These are phyloP conservation scores for Cuniculus paca DNA, from an alignment of 2,797 vertebrate species.

Conservation along the genomic window DNA sequence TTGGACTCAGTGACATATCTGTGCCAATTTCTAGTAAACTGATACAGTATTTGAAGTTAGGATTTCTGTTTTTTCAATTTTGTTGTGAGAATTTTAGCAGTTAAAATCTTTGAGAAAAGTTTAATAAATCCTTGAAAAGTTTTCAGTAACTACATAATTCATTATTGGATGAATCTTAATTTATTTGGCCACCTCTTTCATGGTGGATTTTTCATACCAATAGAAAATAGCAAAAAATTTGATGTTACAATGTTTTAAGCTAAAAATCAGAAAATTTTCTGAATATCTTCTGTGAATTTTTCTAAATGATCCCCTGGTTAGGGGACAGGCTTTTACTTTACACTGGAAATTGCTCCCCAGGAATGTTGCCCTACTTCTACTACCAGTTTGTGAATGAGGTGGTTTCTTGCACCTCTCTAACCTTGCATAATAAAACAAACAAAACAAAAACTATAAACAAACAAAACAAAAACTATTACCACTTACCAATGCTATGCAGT, in stretches of 20 bases:
- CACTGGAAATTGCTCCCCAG: background rate
- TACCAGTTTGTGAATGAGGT: background rate
- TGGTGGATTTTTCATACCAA: background rate
- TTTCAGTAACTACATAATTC: background rate
- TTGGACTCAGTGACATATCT: background rate
- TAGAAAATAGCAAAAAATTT: background rate
- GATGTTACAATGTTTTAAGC: background rate
- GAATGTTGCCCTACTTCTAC: background rate
- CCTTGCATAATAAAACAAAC: background rate
- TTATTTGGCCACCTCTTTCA: background rate
- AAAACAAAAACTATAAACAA: background rate
- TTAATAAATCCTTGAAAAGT: constrained; percentile 28
- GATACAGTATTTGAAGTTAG: background rate
- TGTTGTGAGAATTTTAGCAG: constrained; percentile 5
- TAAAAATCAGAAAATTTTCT: background rate
- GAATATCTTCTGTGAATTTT: background rate
- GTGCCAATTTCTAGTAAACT: background rate
- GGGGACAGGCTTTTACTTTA: background rate
- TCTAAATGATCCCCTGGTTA: background rate
- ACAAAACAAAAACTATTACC: background rate
- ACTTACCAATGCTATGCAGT: background rate
- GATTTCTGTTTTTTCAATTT: background rate
- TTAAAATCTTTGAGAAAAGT: constrained; percentile 26
- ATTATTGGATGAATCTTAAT: background rate
- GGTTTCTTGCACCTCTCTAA: background rate